Evolutionary conservation across 2,888 invertebrate species (phyloP).

Genomic region (Agapostemon virescens): DNA sequence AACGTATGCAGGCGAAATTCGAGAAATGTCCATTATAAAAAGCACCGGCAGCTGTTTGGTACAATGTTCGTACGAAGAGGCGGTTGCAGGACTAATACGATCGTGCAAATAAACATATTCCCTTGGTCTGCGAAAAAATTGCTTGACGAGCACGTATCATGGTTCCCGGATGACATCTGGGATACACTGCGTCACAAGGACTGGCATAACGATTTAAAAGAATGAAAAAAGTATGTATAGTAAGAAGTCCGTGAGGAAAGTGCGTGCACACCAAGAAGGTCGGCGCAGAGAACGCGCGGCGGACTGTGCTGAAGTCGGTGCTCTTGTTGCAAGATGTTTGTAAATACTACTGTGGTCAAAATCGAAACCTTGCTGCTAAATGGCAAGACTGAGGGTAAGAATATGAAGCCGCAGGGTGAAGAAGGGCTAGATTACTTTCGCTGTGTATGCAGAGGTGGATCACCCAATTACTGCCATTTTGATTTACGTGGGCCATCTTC

Average conservation of each 20-base stretch:
- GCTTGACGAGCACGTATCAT: conserved; percentile 6
- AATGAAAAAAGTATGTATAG: conserved; percentile 1
- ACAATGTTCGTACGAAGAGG: not conserved
- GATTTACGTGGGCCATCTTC: too few species aligned
- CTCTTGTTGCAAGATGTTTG: too few species aligned
- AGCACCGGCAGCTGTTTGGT: conserved; percentile 14
- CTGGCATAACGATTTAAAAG: conserved; percentile 40
- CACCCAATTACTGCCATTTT: too few species aligned
- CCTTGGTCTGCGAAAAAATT: conserved; percentile 25
- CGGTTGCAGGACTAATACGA: conserved; percentile 7
- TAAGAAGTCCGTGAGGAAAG: conserved; percentile 14
- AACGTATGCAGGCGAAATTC: not conserved
- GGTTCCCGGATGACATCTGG: conserved; percentile 47
- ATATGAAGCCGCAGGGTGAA: too few species aligned
- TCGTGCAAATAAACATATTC: conserved; percentile 25
- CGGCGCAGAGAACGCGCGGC: too few species aligned
- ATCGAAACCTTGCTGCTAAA: too few species aligned
- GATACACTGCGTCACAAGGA: conserved; percentile 21
- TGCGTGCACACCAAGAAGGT: conserved; percentile 7
- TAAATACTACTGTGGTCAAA: too few species aligned
- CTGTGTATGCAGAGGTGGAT: too few species aligned
- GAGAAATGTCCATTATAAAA: not conserved
- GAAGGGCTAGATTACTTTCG: too few species aligned
- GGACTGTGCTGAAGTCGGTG: too few species aligned
- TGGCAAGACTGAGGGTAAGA: too few species aligned